Evolutionary conservation across 2,797 vertebrate genomes (phyloP), one percentile per base, ranked within the genome.

Genomic region (Rhabdomys pumilio): DNA sequence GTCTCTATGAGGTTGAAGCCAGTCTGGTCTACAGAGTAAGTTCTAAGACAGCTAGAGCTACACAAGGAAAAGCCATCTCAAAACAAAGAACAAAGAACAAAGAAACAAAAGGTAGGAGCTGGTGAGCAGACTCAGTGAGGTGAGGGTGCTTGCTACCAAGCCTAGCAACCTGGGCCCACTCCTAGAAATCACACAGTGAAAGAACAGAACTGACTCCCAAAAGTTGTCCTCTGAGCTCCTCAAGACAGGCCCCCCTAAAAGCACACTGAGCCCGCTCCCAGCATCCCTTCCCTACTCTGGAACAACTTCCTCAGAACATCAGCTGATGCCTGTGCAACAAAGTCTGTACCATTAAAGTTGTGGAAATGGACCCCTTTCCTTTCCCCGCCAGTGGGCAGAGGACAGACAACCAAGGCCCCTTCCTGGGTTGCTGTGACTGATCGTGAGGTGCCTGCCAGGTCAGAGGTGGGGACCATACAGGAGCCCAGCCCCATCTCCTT

Each of bases 401-500:
- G 31, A 50, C 1, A 72, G 38, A 47, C 24, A 53, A 0, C 14
- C n/a, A n/a, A 34, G 57, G 80, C 9, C 4, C 55, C 67, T 9
- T 14, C 55, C 73, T 9, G 6, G 17, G 59, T 72, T 72, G 89
- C 59, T 19, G 3, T 17, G 69, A 38, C 65, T 0, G 0, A 14
- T 24, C 13, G 2, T 7, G 65, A 31, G 47, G 63, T 9, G 9
- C 13, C 24, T 0, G 10, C 34, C 2, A 31, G 57, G 63, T 22
- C 61, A 11, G 47, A 22, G 29, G 34, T n/a, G 24, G 22, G 22
- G 24, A 9, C 29, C 4, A 0, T 44, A 12, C 67, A 10, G 14
- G 26, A 1, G 2, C 34, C 61, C 84, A 6, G 50, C 17, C n/a
- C 34, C 22, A n/a, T 38, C 44, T 9, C 31, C 97, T 98, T 89